A percentile compares a stretch with the other conserved stretches of the same genome.
phyloP scores from a whole-genome alignment of 1,140 invertebrate species.

The Drosophila pectinifera region DNA sequence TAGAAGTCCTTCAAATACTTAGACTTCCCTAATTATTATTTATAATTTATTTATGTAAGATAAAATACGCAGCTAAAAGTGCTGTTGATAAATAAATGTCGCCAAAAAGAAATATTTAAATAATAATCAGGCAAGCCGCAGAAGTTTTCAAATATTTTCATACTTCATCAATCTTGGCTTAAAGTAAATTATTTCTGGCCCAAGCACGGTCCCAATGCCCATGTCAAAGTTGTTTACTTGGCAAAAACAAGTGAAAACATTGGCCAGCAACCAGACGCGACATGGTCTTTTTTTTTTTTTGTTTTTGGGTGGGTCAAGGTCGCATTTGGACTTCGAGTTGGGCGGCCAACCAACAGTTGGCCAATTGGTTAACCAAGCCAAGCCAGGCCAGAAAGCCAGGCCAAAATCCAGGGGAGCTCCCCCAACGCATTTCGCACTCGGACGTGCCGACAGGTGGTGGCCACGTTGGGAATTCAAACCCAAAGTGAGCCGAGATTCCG shows the following conservation, averaged over 20 bases:
- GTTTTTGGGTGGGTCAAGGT: conserved; percentile 42
- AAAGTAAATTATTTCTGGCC: conserved; percentile 1
- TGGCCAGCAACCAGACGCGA: neutral
- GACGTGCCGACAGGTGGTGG: conserved; percentile 38
- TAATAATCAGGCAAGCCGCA: too few relatives aligned
- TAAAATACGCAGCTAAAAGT: too few relatives aligned
- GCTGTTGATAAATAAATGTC: too few relatives aligned
- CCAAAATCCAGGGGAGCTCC: conserved; percentile 31
- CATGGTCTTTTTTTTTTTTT: too few relatives aligned
- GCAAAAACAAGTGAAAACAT: conserved; percentile 20
- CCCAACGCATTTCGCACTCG: conserved; percentile 27
- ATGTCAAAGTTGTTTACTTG: conserved; percentile 26
- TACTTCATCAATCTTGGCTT: neutral
- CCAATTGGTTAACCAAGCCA: conserved; percentile 17
- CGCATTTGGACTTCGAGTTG: conserved; percentile 9
- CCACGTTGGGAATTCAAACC: neutral
- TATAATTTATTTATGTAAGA: too few relatives aligned
- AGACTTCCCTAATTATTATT: too few relatives aligned
- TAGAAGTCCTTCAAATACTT: too few relatives aligned
- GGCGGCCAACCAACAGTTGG: conserved; percentile 19
- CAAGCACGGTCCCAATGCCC: conserved; percentile 29
- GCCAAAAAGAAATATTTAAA: too few relatives aligned
- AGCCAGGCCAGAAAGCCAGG: conserved; percentile 12
- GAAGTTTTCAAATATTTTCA: too few relatives aligned
- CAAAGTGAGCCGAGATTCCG: neutral